Percentiles rank a stretch among this genome's conserved stretches.
Conservation (phyloP, 2,888 invertebrate genomes). For the Sesia bembeciformis region DNA sequence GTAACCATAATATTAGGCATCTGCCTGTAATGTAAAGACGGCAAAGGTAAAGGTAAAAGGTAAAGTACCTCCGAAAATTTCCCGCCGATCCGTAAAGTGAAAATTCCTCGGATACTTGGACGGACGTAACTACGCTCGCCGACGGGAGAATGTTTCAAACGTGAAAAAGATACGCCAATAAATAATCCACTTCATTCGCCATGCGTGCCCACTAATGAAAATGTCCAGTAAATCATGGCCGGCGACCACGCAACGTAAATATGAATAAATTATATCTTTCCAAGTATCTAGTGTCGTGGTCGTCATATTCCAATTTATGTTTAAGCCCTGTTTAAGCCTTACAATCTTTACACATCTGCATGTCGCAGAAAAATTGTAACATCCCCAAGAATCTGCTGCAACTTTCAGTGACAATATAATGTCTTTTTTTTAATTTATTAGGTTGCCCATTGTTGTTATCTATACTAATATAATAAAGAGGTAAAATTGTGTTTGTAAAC, state of each 20-base stretch:
- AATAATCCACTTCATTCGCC: constrained; percentile 17
- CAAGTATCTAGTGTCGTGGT: constrained; percentile 2
- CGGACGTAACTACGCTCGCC: constrained; percentile 19
- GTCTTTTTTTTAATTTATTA: no score
- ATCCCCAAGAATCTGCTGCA: no score
- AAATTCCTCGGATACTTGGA: constrained; percentile 43
- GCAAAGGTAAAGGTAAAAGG: neutral
- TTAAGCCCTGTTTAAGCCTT: neutral
- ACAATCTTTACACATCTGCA: neutral
- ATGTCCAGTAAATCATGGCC: constrained; percentile 1
- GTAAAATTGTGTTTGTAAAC: no score
- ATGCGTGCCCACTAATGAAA: constrained; percentile 7
- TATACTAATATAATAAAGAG: no score
- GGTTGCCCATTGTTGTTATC: no score
- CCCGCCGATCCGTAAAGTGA: constrained; percentile 29
- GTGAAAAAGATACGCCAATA: constrained; percentile 34
- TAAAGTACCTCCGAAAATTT: neutral
- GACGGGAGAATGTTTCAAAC: constrained; percentile 29
- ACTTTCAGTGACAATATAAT: no score
- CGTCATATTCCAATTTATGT: neutral
- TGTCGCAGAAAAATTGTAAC: no score
- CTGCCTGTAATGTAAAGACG: neutral
- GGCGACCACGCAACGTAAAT: neutral
- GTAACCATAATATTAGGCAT: no score
- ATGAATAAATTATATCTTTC: constrained; percentile 1